A percentile compares a stretch with the other conserved stretches of the same genome.
Conservation (phyloP, 2,888 invertebrate genomes). For the Blastobasis lacticolella region DNA sequence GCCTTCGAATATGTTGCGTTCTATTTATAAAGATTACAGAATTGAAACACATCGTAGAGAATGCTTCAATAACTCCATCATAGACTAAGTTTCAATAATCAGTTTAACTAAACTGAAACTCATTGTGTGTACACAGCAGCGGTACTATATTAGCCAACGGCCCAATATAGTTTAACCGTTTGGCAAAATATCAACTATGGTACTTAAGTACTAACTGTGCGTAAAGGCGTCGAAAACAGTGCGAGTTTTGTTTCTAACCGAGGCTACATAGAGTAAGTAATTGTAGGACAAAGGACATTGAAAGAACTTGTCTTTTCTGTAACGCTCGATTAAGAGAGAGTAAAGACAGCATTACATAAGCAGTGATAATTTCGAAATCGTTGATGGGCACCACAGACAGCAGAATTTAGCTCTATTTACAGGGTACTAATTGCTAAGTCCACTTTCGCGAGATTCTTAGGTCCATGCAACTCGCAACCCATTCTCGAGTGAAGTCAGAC, state of each 20-base stretch:
- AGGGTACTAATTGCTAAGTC: not conserved
- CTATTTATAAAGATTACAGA: no score
- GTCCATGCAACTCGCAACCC: constrained; percentile 1
- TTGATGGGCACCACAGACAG: no score
- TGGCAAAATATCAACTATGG: constrained; percentile 42
- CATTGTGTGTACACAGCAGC: no score
- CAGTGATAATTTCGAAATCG: no score
- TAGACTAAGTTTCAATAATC: no score
- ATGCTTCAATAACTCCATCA: no score
- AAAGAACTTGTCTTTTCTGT: not conserved
- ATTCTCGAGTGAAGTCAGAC: constrained; percentile 45
- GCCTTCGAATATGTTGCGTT: no score
- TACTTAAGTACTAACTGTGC: constrained; percentile 23
- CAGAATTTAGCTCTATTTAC: not conserved
- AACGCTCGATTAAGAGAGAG: not conserved
- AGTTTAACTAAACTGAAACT: no score
- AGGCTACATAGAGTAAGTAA: constrained; percentile 1
- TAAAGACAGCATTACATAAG: not conserved
- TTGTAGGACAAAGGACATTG: not conserved
- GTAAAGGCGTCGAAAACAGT: constrained; percentile 30
- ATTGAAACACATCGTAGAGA: no score
- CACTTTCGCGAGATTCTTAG: not conserved
- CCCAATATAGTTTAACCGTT: constrained; percentile 10
- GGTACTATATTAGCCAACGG: not conserved
- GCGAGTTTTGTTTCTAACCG: constrained; percentile 30